phyloP scores from a whole-genome alignment of 2,113 vertebrate genomes.

The Gasterosteus nipponicus region DNA sequence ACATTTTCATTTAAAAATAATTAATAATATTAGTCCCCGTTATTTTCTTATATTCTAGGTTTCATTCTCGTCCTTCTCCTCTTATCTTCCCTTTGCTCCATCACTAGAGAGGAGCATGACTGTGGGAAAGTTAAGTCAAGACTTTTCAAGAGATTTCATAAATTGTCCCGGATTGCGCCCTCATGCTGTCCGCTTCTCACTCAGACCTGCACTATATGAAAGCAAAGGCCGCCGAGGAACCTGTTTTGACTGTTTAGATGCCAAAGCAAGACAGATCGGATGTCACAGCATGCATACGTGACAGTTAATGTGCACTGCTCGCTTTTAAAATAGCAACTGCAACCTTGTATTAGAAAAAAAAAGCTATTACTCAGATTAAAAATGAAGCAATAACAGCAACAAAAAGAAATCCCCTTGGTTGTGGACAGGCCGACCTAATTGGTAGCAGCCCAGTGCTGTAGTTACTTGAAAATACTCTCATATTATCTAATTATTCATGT shows the following conservation, averaged over 20 bases:
- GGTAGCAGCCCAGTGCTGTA: not conserved
- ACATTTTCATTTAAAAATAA: not conserved
- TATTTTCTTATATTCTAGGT: not conserved
- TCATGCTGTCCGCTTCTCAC: not conserved
- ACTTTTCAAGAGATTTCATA: not conserved
- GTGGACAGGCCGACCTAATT: not conserved
- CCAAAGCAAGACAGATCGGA: not conserved
- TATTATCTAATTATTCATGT: not conserved
- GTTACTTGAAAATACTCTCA: not conserved
- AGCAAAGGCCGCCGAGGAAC: not conserved
- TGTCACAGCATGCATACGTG: not conserved
- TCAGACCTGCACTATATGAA: not conserved
- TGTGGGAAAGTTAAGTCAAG: not conserved
- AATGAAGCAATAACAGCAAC: not conserved
- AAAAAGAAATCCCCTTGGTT: not conserved
- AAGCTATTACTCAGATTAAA: not conserved
- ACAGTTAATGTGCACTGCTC: not conserved
- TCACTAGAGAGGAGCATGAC: no score
- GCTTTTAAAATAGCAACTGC: not conserved
- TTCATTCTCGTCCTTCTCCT: not conserved
- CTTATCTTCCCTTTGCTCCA: no score
- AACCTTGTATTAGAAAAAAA: not conserved
- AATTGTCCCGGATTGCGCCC: not conserved
- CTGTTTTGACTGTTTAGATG: not conserved
- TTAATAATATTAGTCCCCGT: not conserved